A percentile compares a stretch with the other conserved stretches of the same genome.
Evolutionary conservation across 1,140 invertebrate species (phyloP).

Genomic region (Antheraea pernyi): DNA sequence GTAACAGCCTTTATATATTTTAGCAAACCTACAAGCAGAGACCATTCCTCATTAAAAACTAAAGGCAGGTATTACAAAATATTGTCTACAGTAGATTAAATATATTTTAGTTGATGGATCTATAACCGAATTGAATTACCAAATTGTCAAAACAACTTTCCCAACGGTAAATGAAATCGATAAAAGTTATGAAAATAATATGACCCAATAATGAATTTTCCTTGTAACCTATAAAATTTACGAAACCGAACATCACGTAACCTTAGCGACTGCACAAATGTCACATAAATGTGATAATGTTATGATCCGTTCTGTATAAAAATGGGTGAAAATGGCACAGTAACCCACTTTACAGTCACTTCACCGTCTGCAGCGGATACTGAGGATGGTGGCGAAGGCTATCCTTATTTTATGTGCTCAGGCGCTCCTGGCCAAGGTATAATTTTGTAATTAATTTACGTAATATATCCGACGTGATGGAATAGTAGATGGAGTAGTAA

Average conservation of each 20-base stretch:
- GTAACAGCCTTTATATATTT: neutral
- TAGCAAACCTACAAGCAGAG: neutral
- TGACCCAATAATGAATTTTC: neutral
- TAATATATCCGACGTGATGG: neutral
- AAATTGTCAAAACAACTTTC: neutral
- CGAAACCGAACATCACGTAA: neutral
- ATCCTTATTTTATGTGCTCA: slow-evolving; percentile 36
- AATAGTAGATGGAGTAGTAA: neutral
- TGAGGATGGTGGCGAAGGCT: slow-evolving; percentile 32
- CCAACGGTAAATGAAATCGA: neutral
- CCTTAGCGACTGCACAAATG: neutral
- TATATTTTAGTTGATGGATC: neutral
- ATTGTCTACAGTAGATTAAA: neutral
- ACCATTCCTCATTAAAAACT: neutral
- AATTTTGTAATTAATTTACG: neutral
- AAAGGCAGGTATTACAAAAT: neutral
- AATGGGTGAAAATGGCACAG: neutral
- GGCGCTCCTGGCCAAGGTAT: slow-evolving; percentile 40
- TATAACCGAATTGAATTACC: neutral
- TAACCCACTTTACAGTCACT: neutral
- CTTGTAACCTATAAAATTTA: neutral
- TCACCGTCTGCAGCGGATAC: neutral
- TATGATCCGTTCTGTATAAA: neutral
- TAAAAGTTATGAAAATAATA: slow-evolving; percentile 1
- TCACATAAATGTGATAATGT: neutral